phyloP scores from a whole-genome alignment of 2,888 invertebrate genomes.

The Lepidocyrtoides sp. region DNA sequence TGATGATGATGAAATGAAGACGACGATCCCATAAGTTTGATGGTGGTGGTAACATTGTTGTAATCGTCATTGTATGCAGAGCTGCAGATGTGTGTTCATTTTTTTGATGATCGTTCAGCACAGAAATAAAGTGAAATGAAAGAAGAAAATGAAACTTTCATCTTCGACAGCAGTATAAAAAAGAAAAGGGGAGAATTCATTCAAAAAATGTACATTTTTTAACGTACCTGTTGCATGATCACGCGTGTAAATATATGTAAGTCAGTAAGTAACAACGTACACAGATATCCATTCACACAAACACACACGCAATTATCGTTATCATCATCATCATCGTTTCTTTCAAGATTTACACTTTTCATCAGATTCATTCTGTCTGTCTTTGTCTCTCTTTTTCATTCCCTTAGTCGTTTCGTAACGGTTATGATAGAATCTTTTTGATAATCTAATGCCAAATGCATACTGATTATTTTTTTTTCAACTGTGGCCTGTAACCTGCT shows the following conservation, averaged over 20 bases:
- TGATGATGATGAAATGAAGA: too few relatives aligned
- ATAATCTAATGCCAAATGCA: too few relatives aligned
- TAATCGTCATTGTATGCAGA: too few relatives aligned
- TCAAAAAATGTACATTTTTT: constrained; percentile 37
- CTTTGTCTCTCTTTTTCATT: neutral
- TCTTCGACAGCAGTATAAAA: constrained; percentile 21
- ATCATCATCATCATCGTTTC: too few relatives aligned
- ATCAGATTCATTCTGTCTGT: neutral
- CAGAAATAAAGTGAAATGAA: neutral
- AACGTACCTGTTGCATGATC: too few relatives aligned
- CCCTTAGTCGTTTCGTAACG: neutral
- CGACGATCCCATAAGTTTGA: constrained; percentile 11
- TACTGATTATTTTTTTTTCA: too few relatives aligned
- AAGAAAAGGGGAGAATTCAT: constrained; percentile 63
- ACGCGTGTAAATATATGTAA: too few relatives aligned
- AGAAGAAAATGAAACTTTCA: constrained; percentile 64
- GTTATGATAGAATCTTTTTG: neutral
- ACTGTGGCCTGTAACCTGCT: too few relatives aligned
- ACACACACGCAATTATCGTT: neutral
- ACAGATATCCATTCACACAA: neutral
- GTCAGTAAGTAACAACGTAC: too few relatives aligned
- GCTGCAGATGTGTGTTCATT: too few relatives aligned
- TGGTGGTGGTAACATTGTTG: neutral
- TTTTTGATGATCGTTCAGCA: neutral
- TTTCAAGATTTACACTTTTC: constrained; percentile 7